Conservation (phyloP, 2,888 invertebrate species). For the Tortrix viridana region DNA sequence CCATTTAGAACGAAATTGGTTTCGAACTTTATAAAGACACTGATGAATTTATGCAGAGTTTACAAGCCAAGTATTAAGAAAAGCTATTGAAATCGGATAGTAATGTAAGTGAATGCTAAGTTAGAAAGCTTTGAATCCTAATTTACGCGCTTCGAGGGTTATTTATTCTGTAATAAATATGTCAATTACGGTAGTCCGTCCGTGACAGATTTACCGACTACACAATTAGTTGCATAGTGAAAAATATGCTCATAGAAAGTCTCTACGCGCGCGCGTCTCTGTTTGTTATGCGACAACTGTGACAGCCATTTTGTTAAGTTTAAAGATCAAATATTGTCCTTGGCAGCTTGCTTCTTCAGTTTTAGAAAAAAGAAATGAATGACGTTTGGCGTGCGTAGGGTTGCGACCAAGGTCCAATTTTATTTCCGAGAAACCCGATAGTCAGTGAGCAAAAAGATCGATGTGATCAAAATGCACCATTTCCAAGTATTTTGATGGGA, state of each 20-base stretch:
- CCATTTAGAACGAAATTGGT: constrained; percentile 18
- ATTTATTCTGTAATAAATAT: constrained; percentile 70
- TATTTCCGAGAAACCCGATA: constrained; percentile 54
- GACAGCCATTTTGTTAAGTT: constrained; percentile 16
- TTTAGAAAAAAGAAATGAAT: constrained; percentile 26
- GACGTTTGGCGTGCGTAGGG: constrained; percentile 49
- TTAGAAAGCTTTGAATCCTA: constrained; percentile 62
- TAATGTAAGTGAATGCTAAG: constrained; percentile 52
- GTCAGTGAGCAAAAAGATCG: constrained; percentile 48
- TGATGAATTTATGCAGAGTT: constrained; percentile 12
- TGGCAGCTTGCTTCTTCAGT: constrained; percentile 28
- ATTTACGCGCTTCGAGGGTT: constrained; percentile 62
- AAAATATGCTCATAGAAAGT: constrained; percentile 40
- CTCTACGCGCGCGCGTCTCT: constrained; percentile 5
- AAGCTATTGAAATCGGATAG: constrained; percentile 49
- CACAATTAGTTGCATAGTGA: constrained; percentile 45
- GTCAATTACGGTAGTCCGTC: constrained; percentile 65
- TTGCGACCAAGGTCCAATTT: constrained; percentile 49
- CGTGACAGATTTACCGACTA: constrained; percentile 57
- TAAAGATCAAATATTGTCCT: constrained; percentile 22
- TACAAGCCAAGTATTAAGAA: constrained; percentile 25
- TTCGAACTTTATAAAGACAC: constrained; percentile 11
- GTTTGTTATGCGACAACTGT: constrained; percentile 8
- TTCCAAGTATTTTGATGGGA: constrained; percentile 63
- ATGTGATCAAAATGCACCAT: constrained; percentile 50